A percentile compares a stretch with the other conserved stretches of the same genome.
These are phyloP conservation scores for Pseudonaja textilis DNA, from an alignment of 2,113 vertebrate genomes.

Conservation along the genomic window DNA sequence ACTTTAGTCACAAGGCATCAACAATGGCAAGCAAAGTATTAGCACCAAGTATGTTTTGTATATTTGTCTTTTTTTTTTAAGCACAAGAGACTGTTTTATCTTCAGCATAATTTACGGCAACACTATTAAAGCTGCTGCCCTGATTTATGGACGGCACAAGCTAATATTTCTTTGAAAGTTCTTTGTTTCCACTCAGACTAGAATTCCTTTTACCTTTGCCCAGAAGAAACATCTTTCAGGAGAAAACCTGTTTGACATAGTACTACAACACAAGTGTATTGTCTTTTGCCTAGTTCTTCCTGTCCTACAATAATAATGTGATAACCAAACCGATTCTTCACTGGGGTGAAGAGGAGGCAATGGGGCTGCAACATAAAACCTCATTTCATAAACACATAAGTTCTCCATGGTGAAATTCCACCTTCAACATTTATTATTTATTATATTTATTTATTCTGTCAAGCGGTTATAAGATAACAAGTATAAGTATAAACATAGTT, in stretches of 20 bases:
- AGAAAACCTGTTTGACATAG: too few species aligned
- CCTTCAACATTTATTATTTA: too few species aligned
- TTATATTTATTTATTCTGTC: too few species aligned
- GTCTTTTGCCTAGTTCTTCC: background rate
- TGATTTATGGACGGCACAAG: background rate
- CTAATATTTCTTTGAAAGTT: background rate
- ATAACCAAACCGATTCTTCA: background rate
- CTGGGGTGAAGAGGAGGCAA: background rate
- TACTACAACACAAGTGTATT: background rate
- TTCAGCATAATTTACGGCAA: background rate
- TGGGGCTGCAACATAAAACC: background rate
- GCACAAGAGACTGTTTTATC: too few species aligned
- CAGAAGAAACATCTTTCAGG: background rate
- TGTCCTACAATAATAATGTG: background rate
- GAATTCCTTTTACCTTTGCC: background rate
- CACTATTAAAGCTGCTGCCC: background rate
- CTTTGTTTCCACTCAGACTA: background rate
- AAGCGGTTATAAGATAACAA: too few species aligned
- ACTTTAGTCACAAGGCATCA: background rate
- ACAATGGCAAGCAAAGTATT: background rate
- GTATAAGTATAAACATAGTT: too few species aligned
- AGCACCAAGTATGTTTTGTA: background rate
- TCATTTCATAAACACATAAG: background rate
- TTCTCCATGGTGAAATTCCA: background rate
- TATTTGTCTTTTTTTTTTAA: background rate